A percentile compares a stretch with the other conserved stretches of the same genome.
Conservation (phyloP, 2,888 invertebrate genomes). For the Philereme vetulata region DNA sequence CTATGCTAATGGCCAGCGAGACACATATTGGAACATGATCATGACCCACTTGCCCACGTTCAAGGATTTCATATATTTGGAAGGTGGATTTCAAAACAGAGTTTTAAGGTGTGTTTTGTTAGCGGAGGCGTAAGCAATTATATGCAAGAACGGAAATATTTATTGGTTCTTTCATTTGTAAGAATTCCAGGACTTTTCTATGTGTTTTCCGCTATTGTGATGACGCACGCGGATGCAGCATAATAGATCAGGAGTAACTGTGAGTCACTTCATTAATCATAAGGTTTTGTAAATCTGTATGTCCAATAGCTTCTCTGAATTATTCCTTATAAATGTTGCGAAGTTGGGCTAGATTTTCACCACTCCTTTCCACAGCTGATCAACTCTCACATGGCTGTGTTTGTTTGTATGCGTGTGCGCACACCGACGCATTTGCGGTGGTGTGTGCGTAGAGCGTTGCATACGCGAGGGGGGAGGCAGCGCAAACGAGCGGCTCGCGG, state of each 20-base stretch:
- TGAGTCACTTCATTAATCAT: constrained; percentile 51
- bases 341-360: constrained; percentile 68
- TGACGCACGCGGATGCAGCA: constrained; percentile 41
- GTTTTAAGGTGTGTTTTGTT: constrained; percentile 70
- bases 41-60: constrained; percentile 79
- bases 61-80: constrained; percentile 83
- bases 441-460: constrained; percentile 49
- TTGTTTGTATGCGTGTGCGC: constrained; percentile 49
- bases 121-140: constrained; percentile 55
- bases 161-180: constrained; percentile 1
- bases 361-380: constrained; percentile 64
- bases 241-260: constrained; percentile 44
- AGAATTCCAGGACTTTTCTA: constrained; percentile 43
- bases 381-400: constrained; percentile 39
- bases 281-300: constrained; percentile 20
- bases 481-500: constrained; percentile 76
- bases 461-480: constrained; percentile 59
- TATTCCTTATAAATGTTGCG: neutral
- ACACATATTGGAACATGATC: constrained; percentile 78
- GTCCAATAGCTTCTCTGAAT: neutral
- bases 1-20: constrained; percentile 80
- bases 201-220: constrained; percentile 44
- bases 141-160: constrained; percentile 40
- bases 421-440: constrained; percentile 66
- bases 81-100: constrained; percentile 80